phyloP scores from a whole-genome alignment of 1,140 invertebrate species.

The Drosophila bocki region DNA sequence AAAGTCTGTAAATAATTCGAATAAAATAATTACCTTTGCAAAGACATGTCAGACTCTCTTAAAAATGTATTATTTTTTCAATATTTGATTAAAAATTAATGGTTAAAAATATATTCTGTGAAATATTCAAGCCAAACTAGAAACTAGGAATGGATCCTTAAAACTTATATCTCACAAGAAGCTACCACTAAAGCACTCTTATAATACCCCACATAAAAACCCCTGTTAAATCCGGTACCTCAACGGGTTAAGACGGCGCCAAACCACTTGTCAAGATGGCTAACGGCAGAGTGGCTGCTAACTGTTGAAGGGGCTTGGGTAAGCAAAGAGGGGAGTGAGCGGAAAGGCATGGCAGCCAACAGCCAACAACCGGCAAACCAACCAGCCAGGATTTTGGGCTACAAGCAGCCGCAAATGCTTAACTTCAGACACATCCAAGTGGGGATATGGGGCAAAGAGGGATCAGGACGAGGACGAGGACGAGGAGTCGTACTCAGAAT shows the following conservation, averaged over 20 bases:
- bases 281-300: conserved; percentile 68
- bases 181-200: conserved; percentile 6
- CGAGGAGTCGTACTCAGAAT: conserved; percentile 18
- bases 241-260: conserved; percentile 65
- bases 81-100: no score
- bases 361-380: conserved; percentile 48
- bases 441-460: not conserved
- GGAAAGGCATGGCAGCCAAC: conserved; percentile 39
- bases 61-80: no score
- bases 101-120: no score
- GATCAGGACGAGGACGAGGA: conserved; percentile 7
- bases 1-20: not conserved
- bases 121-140: not conserved
- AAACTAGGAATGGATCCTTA: not conserved
- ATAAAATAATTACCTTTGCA: not conserved
- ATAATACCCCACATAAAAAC: conserved; percentile 1
- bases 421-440: conserved; percentile 71
- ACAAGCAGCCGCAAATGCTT: conserved; percentile 82
- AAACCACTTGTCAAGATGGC: conserved; percentile 81
- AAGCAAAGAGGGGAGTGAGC: not conserved
- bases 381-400: conserved; percentile 74
- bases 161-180: not conserved
- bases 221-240: conserved; percentile 14
- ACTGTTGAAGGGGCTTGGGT: conserved; percentile 31
- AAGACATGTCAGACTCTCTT: no score